A percentile compares a stretch with the other conserved stretches of the same genome.
Conservation (phyloP, 2,797 vertebrate species). For the Phalloptychus januarius region DNA sequence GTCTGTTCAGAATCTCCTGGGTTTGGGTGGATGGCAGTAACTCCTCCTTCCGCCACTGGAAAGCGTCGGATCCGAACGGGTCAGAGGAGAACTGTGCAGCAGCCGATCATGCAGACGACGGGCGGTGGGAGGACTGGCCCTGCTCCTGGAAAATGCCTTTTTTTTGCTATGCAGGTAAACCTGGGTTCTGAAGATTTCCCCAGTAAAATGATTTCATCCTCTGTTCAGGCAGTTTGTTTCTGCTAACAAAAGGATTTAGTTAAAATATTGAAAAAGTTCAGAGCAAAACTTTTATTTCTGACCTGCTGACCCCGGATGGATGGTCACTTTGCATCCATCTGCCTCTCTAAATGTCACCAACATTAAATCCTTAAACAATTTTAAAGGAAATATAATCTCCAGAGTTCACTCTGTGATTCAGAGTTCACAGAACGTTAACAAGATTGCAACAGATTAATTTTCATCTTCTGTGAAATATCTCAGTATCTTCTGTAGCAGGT, state of each 20-base stretch:
- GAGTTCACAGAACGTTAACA: not conserved
- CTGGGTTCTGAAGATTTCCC: not conserved
- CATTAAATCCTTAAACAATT: not conserved
- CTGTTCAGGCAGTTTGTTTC: not conserved
- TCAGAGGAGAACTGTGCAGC: not conserved
- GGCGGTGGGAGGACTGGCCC: slow-evolving; percentile 12
- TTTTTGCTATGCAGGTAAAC: slow-evolving; percentile 36
- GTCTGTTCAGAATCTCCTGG: slow-evolving; percentile 47
- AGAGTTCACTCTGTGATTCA: not conserved
- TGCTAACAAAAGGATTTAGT: not conserved
- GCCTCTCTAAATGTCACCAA: not conserved
- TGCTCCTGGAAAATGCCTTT: not conserved
- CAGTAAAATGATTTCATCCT: not conserved
- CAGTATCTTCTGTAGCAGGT: not conserved
- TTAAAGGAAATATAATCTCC: not conserved
- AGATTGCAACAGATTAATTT: not conserved
- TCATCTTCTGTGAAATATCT: not conserved
- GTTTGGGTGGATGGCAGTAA: slow-evolving; percentile 46
- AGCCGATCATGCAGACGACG: fast-evolving
- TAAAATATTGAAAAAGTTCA: not conserved
- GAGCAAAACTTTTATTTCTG: not conserved
- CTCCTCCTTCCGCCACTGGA: slow-evolving; percentile 34
- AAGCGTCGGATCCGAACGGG: fast-evolving
- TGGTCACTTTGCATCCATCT: not conserved
- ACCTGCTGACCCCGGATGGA: not conserved